phyloP scores from a whole-genome alignment of 2,888 invertebrate species.

The Caradrina kadenii region DNA sequence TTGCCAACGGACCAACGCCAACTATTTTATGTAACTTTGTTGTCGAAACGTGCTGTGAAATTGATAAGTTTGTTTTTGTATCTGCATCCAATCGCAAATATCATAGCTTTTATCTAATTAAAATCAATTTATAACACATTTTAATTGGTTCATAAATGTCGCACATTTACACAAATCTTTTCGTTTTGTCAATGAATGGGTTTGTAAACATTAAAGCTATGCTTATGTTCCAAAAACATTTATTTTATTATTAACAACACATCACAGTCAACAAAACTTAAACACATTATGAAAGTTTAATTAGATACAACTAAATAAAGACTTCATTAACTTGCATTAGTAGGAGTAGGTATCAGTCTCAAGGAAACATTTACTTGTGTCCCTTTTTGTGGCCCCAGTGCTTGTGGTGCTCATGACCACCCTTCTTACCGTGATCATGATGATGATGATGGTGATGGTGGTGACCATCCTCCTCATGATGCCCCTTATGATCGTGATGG shows the following conservation, averaged over 20 bases:
- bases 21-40: slow-evolving; percentile 88
- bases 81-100: slow-evolving; percentile 64
- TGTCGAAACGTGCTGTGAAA: slow-evolving; percentile 87
- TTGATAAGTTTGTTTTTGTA: slow-evolving; percentile 80
- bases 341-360: slow-evolving; percentile 56
- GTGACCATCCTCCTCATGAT: slow-evolving; percentile 94
- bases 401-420: slow-evolving; percentile 95
- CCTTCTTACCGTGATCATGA: slow-evolving; percentile 94
- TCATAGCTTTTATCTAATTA: slow-evolving; percentile 38
- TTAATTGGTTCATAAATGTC: slow-evolving; percentile 13
- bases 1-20: slow-evolving; percentile 85
- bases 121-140: slow-evolving; percentile 27
- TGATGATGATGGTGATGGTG: slow-evolving; percentile 94
- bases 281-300: slow-evolving; percentile 78
- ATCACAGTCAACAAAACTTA: slow-evolving; percentile 83
- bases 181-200: slow-evolving; percentile 11
- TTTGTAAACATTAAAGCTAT: slow-evolving; percentile 17
- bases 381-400: slow-evolving; percentile 94
- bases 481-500: slow-evolving; percentile 94
- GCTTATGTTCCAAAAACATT: slow-evolving; percentile 54
- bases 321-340: slow-evolving; percentile 74
- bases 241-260: slow-evolving; percentile 77
- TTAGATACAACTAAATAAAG: slow-evolving; percentile 79
- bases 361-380: slow-evolving; percentile 75
- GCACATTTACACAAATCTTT: slow-evolving; percentile 7